Evolutionary conservation across 2,797 vertebrate species (phyloP).

Genomic region (Dendrocincla fuliginosa): DNA sequence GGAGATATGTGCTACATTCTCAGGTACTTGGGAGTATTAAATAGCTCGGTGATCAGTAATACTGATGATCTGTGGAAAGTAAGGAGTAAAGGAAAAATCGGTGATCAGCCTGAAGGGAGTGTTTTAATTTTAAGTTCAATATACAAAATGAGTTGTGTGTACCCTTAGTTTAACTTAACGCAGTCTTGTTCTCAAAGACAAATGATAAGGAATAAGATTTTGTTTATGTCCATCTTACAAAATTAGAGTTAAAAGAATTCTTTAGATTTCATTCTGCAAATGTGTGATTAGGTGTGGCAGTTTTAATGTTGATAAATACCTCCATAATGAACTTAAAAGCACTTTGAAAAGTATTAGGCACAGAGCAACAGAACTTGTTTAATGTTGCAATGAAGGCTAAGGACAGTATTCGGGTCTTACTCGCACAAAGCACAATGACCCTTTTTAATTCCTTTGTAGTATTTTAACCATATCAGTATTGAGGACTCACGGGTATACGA

Average conservation of each 20-base stretch:
- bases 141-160: background rate
- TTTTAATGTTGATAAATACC: background rate
- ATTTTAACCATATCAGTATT: conserved; percentile 99
- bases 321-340: background rate
- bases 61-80: background rate
- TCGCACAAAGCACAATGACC: background rate
- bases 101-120: background rate
- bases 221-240: background rate
- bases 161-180: background rate
- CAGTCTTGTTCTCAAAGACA: background rate
- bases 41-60: background rate
- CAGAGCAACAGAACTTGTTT: background rate
- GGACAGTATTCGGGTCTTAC: background rate
- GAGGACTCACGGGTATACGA: conserved; percentile 99
- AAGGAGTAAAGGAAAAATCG: background rate
- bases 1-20: fast-evolving
- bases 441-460: conserved; percentile 79
- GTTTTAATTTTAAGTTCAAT: background rate
- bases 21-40: background rate
- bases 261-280: background rate
- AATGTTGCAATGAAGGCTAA: background rate
- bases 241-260: background rate
- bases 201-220: background rate
- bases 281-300: background rate
- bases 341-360: background rate